Percentiles rank a stretch among this genome's conserved stretches.
Evolutionary conservation across 2,113 vertebrate species (phyloP).

Genomic region (Oryzias javanicus): DNA sequence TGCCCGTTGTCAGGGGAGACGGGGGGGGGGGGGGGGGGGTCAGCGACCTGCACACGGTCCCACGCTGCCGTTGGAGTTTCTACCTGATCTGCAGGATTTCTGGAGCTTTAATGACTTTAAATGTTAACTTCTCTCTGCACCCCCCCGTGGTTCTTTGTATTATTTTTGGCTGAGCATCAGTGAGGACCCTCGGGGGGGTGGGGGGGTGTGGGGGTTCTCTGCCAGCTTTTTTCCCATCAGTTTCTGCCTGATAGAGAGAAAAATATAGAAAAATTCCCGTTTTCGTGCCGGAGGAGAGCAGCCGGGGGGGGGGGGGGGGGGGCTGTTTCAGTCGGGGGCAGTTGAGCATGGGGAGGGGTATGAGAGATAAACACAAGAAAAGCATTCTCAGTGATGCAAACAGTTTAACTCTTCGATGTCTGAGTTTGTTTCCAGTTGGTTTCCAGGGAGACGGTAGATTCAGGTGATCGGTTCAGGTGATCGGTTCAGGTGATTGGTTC

Average conservation of each 20-base stretch:
- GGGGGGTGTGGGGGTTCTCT: neutral
- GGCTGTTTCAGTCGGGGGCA: no score
- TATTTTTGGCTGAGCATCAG: conserved; percentile 25
- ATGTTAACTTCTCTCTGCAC: neutral
- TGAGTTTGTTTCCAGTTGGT: no score
- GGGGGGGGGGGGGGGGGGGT: conserved; percentile 37
- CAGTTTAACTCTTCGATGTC: no score
- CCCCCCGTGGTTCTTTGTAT: neutral
- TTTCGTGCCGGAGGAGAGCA: no score
- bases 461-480: no score
- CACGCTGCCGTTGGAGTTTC: conserved; percentile 4
- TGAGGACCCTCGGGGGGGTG: conserved; percentile 1
- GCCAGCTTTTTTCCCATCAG: neutral
- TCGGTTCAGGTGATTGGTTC: no score
- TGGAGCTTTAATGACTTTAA: neutral
- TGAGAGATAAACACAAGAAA: no score
- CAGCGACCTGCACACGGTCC: conserved; percentile 15
- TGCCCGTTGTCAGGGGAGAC: conserved; percentile 70
- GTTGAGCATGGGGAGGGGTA: no score
- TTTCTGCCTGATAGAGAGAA: neutral
- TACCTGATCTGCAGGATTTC: conserved; percentile 9
- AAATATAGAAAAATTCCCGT: no score
- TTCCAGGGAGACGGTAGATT: no score
- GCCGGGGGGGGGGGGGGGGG: no score
- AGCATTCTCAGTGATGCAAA: no score